Percentiles rank a stretch among this genome's conserved stretches.
phyloP scores from a whole-genome alignment of 2,113 vertebrate genomes.

The Sprattus sprattus region DNA sequence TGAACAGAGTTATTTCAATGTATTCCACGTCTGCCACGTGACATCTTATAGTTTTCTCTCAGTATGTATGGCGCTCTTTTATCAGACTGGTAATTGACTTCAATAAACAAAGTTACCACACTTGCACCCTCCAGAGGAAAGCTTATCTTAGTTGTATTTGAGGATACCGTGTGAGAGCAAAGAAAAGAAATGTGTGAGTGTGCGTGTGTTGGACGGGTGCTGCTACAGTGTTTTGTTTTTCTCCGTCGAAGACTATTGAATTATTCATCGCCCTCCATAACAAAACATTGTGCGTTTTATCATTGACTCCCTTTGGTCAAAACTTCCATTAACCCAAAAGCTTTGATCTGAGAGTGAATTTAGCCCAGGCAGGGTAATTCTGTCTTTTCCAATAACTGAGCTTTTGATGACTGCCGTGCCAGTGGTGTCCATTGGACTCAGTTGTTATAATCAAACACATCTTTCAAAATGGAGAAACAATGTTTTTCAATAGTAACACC shows the following conservation, averaged over 20 bases:
- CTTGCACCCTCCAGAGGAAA: slow-evolving; percentile 46
- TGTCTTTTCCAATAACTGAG: slow-evolving; percentile 13
- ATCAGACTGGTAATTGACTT: slow-evolving; percentile 13
- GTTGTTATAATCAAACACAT: slow-evolving; percentile 18
- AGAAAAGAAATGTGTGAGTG: not conserved
- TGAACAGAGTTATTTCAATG: not conserved
- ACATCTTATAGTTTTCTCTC: not conserved
- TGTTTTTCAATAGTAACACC: not conserved
- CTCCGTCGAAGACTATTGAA: slow-evolving; percentile 7
- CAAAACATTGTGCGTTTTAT: slow-evolving; percentile 12
- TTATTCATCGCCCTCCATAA: slow-evolving; percentile 8
- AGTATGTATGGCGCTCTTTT: not conserved
- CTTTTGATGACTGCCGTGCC: slow-evolving; percentile 19
- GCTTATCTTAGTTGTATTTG: slow-evolving; percentile 56
- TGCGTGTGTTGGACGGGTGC: slow-evolving; percentile 11
- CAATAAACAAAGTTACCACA: slow-evolving; percentile 35
- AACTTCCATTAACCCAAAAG: not conserved
- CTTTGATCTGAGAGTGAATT: slow-evolving; percentile 2
- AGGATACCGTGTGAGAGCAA: not conserved
- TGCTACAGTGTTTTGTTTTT: not conserved
- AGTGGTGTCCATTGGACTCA: not conserved
- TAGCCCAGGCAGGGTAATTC: slow-evolving; percentile 12
- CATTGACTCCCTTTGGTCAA: slow-evolving; percentile 2
- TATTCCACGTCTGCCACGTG: not conserved
- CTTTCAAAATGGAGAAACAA: slow-evolving; percentile 13